Evolutionary conservation across 1,140 invertebrate species (phyloP).

Genomic region (Harpegnathos saltator): DNA sequence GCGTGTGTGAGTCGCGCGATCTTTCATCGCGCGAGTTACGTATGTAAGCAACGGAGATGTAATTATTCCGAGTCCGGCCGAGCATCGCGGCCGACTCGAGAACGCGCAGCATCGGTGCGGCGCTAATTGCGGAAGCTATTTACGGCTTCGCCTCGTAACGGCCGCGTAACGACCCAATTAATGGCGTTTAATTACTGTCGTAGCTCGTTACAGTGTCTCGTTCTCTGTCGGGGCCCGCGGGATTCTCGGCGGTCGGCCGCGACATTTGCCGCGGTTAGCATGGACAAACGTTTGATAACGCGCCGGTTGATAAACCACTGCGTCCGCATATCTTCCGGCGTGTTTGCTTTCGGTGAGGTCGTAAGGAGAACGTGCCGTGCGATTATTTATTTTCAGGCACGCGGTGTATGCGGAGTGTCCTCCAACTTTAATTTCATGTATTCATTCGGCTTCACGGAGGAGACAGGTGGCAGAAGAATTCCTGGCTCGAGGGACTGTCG

Average conservation of each 20-base stretch:
- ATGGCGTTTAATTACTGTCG: conserved; percentile 74
- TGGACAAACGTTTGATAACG: conserved; percentile 61
- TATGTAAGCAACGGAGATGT: conserved; percentile 29
- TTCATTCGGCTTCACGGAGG: no score
- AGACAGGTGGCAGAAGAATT: no score
- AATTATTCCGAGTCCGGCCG: conserved; percentile 43
- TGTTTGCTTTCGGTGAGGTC: not conserved
- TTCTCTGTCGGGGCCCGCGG: not conserved
- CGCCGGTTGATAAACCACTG: conserved; percentile 6
- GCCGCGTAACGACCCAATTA: conserved; percentile 69
- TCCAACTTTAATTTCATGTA: not conserved
- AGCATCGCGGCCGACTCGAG: not conserved
- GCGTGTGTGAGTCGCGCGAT: conserved; percentile 12
- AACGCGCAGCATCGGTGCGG: conserved; percentile 19
- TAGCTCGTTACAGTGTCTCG: not conserved
- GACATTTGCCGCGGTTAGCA: conserved; percentile 18
- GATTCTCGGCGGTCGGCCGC: not conserved
- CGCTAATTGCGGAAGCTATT: conserved; percentile 61
- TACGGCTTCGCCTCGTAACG: conserved; percentile 41
- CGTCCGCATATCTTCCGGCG: no score
- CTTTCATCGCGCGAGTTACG: conserved; percentile 23
- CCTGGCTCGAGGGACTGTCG: no score
- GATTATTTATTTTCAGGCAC: not conserved
- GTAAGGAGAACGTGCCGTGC: conserved; percentile 13
- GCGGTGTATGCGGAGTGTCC: not conserved